A percentile compares a stretch with the other conserved stretches of the same genome.
Evolutionary conservation across 2,797 vertebrate genomes (phyloP).

Genomic region (Discoglossus pictus): DNA sequence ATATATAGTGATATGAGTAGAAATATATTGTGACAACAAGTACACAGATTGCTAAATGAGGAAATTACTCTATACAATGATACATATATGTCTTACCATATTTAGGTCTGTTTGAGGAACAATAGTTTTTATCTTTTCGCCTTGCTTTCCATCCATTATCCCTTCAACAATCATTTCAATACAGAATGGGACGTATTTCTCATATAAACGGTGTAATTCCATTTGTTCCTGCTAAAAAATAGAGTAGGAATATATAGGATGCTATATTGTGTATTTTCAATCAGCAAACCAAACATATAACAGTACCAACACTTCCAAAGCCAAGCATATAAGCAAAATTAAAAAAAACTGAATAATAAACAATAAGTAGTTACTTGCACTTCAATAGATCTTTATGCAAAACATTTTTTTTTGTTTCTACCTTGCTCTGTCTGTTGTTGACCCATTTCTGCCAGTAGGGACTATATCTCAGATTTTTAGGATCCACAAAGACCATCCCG

Average conservation of each 20-base stretch:
- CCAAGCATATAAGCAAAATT: no score
- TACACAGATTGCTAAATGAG: no score
- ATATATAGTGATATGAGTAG: no score
- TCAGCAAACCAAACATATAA: no score
- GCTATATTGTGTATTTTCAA: background rate
- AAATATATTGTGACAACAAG: no score
- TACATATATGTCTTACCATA: constrained; percentile 83
- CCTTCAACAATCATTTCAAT: constrained; percentile 89
- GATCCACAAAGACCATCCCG: constrained; percentile 97
- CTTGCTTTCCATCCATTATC: constrained; percentile 81
- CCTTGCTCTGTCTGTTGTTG: constrained; percentile 72
- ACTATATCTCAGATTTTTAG: constrained; percentile 87
- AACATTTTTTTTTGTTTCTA: constrained; percentile 58
- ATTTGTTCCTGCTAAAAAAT: constrained; percentile 70
- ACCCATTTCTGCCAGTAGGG: constrained; percentile 94
- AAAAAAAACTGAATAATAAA: no score
- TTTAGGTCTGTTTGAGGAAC: constrained; percentile 93
- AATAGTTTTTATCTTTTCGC: constrained; percentile 82
- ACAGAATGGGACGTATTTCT: constrained; percentile 87
- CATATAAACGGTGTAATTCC: constrained; percentile 77
- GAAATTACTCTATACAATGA: no score
- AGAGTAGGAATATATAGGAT: constrained; percentile 8
- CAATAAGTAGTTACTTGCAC: no score
- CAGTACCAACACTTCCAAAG: no score
- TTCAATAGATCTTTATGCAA: no score